These are phyloP conservation scores for Paracentrotus lividus DNA, from an alignment of 53 echinoderm and acorn worm genomes.

Conservation along the genomic window DNA sequence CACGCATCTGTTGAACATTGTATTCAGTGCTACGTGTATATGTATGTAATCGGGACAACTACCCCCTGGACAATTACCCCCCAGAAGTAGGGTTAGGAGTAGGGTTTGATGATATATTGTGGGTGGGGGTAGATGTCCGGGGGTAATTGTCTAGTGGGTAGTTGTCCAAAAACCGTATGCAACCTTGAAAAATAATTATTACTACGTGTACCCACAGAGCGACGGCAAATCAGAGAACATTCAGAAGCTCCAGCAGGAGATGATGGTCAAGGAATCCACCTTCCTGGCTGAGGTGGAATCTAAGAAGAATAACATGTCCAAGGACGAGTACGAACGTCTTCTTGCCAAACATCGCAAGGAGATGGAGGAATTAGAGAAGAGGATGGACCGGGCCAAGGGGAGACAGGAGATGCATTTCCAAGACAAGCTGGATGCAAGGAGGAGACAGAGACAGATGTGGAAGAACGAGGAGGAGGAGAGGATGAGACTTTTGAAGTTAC, in stretches of 20 bases:
- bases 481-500: slow-evolving; percentile 65
- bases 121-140: too few relatives aligned
- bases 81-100: too few relatives aligned
- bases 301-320: slow-evolving; percentile 77
- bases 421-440: slow-evolving; percentile 91
- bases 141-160: too few relatives aligned
- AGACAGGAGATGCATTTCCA: slow-evolving; percentile 79
- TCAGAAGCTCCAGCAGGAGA: slow-evolving; percentile 22
- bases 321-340: slow-evolving; percentile 86
- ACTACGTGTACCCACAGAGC: not conserved
- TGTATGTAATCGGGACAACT: too few relatives aligned
- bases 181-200: too few relatives aligned
- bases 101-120: too few relatives aligned
- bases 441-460: slow-evolving; percentile 64
- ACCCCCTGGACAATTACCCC: too few relatives aligned
- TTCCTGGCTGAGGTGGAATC: slow-evolving; percentile 78
- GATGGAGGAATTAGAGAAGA: slow-evolving; percentile 77
- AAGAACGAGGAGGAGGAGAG: slow-evolving; percentile 83
- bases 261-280: slow-evolving; percentile 67
- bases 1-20: too few relatives aligned
- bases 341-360: slow-evolving; percentile 83
- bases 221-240: not conserved
- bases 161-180: too few relatives aligned
- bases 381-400: slow-evolving; percentile 71
- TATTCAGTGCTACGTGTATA: too few relatives aligned